Base-by-base conservation (phyloP, 2,797 vertebrate species). In the Sarcophilus harrisii region DNA sequence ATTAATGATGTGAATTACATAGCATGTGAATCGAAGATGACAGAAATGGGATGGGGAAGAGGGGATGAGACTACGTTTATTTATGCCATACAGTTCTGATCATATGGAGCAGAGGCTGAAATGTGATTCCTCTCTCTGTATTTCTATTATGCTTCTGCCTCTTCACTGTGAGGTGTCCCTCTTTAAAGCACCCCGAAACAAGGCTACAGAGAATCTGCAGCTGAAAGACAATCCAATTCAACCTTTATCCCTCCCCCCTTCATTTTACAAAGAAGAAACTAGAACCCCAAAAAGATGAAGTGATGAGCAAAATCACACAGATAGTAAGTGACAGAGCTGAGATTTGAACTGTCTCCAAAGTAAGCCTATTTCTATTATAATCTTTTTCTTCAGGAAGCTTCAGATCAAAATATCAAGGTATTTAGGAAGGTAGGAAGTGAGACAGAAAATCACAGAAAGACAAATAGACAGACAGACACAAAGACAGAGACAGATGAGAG, bases 1-100 rank as follows among this genome's bases (percentile, higher is more conserved):
- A 98, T 98, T 97, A 98, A 98, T 96, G 96, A 96, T 97, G 94
- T 93, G 38, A 96, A 96, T 98, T 97, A 98, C 52, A 58, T 94
- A 94, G 95, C 93, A 95, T 94, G 93, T 58, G 93, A 97, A 94
- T 96, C 10, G n/a, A 93, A 97, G 96, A 94, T 52, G 55, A 96
- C 58, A 60, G 94, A 97, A 49, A 29, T 92, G 24, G 57, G 58
- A 49, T 91, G 90, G 59, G 92, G 66, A 3, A 29, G 95, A 87
- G 91, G 91, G 97, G 96, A 89, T 91, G 96, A 81, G 92, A 92
- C 54, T 38, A 49, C 4, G 0, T 89, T 91, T 96, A 32, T 58
- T 97, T 97, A 92, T 12, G 4, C 27, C 0, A 90, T 60, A 28
- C 93, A 30, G 49, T 57, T 81, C 62, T 8, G 29, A 87, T 3